Conservation (phyloP, 2,888 invertebrate species). For the Adela reaumurella region DNA sequence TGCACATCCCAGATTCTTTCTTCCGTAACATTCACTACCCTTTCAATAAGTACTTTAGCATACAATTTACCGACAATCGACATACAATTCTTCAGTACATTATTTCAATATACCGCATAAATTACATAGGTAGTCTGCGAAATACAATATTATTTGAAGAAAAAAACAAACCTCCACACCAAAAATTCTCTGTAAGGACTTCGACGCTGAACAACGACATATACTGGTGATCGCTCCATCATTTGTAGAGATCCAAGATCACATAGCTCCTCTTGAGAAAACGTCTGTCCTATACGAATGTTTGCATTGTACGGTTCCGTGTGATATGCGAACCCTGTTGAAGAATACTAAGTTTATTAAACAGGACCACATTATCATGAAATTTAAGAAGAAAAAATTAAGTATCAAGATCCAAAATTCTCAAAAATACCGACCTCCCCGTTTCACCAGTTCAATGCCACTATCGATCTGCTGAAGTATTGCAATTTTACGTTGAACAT, state of each 20-base stretch:
- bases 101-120: too few relatives aligned
- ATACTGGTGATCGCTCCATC: constrained; percentile 22
- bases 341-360: too few relatives aligned
- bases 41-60: too few relatives aligned
- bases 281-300: constrained; percentile 29
- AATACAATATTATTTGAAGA: too few relatives aligned
- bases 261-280: constrained; percentile 39
- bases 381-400: too few relatives aligned
- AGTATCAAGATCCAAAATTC: too few relatives aligned
- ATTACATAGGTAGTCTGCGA: too few relatives aligned
- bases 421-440: not conserved
- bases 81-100: too few relatives aligned
- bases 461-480: constrained; percentile 20
- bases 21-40: too few relatives aligned
- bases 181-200: constrained; percentile 40
- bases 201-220: constrained; percentile 24
- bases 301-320: constrained; percentile 42
- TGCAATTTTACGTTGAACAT: constrained; percentile 21
- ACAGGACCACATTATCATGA: too few relatives aligned
- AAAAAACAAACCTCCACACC: constrained; percentile 27
- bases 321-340: constrained; percentile 46
- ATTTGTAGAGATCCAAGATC: constrained; percentile 36
- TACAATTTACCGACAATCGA: too few relatives aligned
- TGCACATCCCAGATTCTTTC: too few relatives aligned
- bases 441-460: constrained; percentile 29